phyloP scores from a whole-genome alignment of 2,888 invertebrate genomes.

The Drosophila neotestacea region DNA sequence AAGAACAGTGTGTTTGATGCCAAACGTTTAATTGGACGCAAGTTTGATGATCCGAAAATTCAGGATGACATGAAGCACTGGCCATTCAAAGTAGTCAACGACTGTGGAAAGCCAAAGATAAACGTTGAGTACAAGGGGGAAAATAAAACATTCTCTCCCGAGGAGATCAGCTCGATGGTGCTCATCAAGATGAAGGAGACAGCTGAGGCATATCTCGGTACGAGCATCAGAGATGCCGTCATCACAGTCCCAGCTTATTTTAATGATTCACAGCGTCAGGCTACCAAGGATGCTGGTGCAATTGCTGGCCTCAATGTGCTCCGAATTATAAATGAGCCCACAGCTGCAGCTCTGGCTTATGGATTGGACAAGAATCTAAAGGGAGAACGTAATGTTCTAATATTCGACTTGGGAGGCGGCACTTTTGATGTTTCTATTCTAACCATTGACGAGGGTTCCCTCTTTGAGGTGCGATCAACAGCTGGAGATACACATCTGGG shows the following conservation, averaged over 20 bases:
- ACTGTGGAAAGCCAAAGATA: conserved; percentile 92
- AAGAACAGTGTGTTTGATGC: conserved; percentile 97
- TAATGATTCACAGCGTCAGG: conserved; percentile 95
- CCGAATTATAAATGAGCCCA: conserved; percentile 96
- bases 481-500: conserved; percentile 97
- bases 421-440: conserved; percentile 98
- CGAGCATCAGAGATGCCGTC: conserved; percentile 93
- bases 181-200: conserved; percentile 97
- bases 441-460: conserved; percentile 95
- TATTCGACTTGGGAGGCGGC: conserved; percentile 89
- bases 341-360: conserved; percentile 96
- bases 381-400: conserved; percentile 93
- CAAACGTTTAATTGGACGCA: conserved; percentile 96
- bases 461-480: conserved; percentile 98
- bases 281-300: conserved; percentile 97
- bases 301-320: conserved; percentile 96
- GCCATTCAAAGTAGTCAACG: conserved; percentile 95
- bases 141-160: conserved; percentile 94
- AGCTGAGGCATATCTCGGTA: conserved; percentile 94
- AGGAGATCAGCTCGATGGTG: conserved; percentile 97
- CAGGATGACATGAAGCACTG: conserved; percentile 97
- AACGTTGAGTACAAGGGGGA: conserved; percentile 95
- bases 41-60: conserved; percentile 94
- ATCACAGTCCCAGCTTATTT: conserved; percentile 97
- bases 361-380: conserved; percentile 94